Conservation (phyloP, 30 jellyfish, hydroid and myxozoan species). For the Rhopilema esculentum region DNA sequence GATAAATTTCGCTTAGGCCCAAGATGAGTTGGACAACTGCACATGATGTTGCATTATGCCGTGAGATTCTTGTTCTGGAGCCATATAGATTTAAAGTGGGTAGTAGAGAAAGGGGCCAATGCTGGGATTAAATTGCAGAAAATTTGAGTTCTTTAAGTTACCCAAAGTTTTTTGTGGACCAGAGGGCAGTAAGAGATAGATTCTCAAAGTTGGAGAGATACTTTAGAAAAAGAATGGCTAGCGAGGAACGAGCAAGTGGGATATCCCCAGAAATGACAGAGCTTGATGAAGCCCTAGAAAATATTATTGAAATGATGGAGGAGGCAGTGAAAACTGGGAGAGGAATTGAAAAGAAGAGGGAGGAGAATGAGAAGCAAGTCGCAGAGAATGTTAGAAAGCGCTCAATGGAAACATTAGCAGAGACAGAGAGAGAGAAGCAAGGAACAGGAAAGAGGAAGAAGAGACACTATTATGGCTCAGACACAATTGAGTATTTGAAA, state of each 20-base stretch:
- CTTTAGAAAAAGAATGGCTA: no score
- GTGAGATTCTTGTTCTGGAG: constrained; percentile 2
- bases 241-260: no score
- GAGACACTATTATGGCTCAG: no score
- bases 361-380: neutral
- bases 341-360: neutral
- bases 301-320: no score
- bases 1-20: no score
- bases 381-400: constrained; percentile 12
- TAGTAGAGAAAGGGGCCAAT: neutral
- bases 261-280: no score
- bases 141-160: neutral
- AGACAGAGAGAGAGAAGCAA: constrained; percentile 2
- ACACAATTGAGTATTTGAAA: neutral
- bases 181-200: no score
- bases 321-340: no score
- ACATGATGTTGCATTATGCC: constrained; percentile 1
- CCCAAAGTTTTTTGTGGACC: constrained; percentile 11
- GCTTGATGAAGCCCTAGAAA: no score
- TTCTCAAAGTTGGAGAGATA: no score
- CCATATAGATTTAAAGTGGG: constrained; percentile 16
- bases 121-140: constrained; percentile 16
- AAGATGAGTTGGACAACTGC: no score
- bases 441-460: neutral
- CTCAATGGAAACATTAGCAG: neutral